These are phyloP conservation scores for Xenotilapia flavipinnis DNA, from an alignment of 2,113 vertebrate species.

Conservation along the genomic window DNA sequence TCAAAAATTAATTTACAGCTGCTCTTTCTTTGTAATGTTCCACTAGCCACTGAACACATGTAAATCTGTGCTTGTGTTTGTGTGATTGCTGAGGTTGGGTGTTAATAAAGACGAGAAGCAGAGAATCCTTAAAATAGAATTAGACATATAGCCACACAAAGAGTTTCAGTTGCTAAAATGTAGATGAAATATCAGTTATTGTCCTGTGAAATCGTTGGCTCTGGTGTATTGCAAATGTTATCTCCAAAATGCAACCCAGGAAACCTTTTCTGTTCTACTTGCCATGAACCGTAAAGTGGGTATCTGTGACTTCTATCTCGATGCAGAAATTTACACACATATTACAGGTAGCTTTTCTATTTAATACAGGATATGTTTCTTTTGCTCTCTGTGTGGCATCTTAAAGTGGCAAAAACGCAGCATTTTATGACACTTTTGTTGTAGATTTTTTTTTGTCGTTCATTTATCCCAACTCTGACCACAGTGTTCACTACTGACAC, in stretches of 20 bases:
- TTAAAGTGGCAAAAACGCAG: neutral
- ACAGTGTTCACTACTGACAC: neutral
- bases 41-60: neutral
- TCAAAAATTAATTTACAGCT: slow-evolving; percentile 13
- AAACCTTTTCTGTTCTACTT: neutral
- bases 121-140: neutral
- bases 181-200: neutral
- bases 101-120: neutral
- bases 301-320: slow-evolving; percentile 7
- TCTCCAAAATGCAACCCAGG: neutral
- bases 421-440: neutral
- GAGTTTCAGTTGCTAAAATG: neutral
- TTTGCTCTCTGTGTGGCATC: neutral
- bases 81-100: neutral
- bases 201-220: neutral
- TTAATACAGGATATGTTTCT: neutral
- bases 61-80: neutral
- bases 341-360: slow-evolving; percentile 6
- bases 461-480: neutral
- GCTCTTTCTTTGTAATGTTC: neutral
- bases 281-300: neutral
- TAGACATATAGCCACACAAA: neutral
- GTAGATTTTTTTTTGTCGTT: neutral
- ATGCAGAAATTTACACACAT: neutral
- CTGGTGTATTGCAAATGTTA: neutral